Base-by-base conservation (phyloP, 1,140 invertebrate species). In the Ceratoteleas bidentatus region DNA sequence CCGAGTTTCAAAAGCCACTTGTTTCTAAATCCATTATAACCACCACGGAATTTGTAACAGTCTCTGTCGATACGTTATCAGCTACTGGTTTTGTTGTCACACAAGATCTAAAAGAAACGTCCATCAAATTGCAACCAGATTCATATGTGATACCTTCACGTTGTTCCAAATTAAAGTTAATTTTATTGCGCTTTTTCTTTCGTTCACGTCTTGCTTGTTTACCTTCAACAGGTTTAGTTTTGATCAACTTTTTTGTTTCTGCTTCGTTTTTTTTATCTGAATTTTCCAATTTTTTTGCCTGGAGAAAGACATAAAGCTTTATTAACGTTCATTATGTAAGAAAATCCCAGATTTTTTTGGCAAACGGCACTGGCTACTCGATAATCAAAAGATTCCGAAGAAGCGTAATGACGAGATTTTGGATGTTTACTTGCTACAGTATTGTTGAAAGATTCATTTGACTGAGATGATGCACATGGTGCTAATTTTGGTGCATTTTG, bases 391-490 rank as follows among this genome's bases (percentile, higher is more conserved):
- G 73, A 77, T 49, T 81, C 74, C 10, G 78, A 81, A n/a, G 62
- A 60, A 0, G 40, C 78, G 54, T 84, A 84, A 58, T 58, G 74
- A 14, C 16, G 50, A 33, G 40, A 49, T 68, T 84, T 84, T 38
- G 64, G 77, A 53, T 77, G 34, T 62, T 84, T 81, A 15, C 13
- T 50, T 32, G 56, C 62, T 13, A 84, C 58, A 0, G 49, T 69
- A 34, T 81, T 72, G 33, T 84, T 81, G 24, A 84, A 78, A 10
- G 73, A 78, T 15, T 49, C 68, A 13, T 49, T 49, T n/a, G 45
- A 49, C 45, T 49, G 45, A 49, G 11, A 13, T 49, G 45, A 49
- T 49, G 45, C 45, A 6, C 45, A 49, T 2, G 45, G 45, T 13
- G 45, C 45, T 49, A 49, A 6, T 49, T 49, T 49, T 0, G 11